Evolutionary conservation across 2,797 vertebrate genomes (phyloP).

Genomic region (Anabas testudineus): DNA sequence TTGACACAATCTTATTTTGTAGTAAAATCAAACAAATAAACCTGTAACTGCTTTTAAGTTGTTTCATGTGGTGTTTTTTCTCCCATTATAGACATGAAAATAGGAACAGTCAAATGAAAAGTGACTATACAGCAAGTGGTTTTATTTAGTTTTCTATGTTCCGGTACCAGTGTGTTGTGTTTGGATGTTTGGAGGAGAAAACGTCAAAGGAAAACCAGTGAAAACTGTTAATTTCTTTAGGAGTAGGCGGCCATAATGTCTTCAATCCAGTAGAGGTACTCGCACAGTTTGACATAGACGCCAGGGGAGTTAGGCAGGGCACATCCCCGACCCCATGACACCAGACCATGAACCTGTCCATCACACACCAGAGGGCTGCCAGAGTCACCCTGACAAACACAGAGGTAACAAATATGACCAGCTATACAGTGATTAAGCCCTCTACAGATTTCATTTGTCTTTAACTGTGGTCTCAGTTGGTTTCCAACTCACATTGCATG

Average conservation of each 20-base stretch:
- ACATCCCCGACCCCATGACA: constrained; percentile 90
- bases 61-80: not conserved
- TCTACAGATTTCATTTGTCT: not conserved
- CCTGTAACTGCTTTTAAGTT: not conserved
- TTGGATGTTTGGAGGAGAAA: constrained; percentile 3
- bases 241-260: constrained; percentile 71
- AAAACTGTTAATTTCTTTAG: constrained; percentile 41
- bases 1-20: constrained; percentile 2
- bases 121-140: constrained; percentile 15
- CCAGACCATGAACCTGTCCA: constrained; percentile 84
- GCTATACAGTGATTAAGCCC: not conserved
- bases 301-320: constrained; percentile 78
- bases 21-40: constrained; percentile 37
- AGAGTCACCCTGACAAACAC: constrained; percentile 84
- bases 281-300: constrained; percentile 89
- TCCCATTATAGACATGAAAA: not conserved
- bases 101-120: constrained; percentile 24
- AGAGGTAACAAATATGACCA: constrained; percentile 4
- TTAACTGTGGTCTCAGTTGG: not conserved
- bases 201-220: constrained; percentile 7
- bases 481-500: constrained; percentile 77
- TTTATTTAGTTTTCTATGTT: constrained; percentile 52
- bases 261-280: constrained; percentile 85
- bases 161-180: constrained; percentile 11
- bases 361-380: constrained; percentile 88